Evolutionary conservation across 2,888 invertebrate species (phyloP).

Genomic region (Heliconius hortense): DNA sequence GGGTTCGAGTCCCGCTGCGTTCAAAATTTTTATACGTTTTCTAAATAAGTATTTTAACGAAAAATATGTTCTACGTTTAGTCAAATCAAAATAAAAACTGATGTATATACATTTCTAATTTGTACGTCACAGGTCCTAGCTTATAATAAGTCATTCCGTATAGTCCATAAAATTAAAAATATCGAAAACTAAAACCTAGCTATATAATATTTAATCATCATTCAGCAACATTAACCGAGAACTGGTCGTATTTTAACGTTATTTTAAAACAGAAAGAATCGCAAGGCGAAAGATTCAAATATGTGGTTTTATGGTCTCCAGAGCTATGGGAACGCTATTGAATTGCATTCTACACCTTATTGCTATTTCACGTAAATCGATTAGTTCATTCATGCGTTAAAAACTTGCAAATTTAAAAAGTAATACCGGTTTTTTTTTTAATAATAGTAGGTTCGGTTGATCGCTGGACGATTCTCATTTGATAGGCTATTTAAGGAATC

Average conservation of each 20-base stretch:
- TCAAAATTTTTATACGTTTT: no score
- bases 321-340: conserved; percentile 19
- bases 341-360: conserved; percentile 25
- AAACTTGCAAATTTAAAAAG: conserved; percentile 18
- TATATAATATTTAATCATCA: conserved; percentile 15
- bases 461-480: neutral
- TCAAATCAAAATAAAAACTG: neutral
- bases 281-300: conserved; percentile 2
- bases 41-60: no score
- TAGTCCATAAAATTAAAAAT: neutral
- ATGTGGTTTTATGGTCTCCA: conserved; percentile 1
- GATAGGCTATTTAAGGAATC: conserved; percentile 20
- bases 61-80: neutral
- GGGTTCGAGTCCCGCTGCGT: no score
- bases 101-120: no score
- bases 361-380: conserved; percentile 24
- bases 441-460: conserved; percentile 20
- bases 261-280: conserved; percentile 6
- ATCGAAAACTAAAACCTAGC: neutral
- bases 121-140: no score
- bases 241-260: neutral
- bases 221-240: conserved; percentile 4
- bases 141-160: no score
- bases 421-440: conserved; percentile 26
- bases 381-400: conserved; percentile 28